Base-by-base conservation (phyloP, 2,113 vertebrate species). In the Tupaia tana region DNA sequence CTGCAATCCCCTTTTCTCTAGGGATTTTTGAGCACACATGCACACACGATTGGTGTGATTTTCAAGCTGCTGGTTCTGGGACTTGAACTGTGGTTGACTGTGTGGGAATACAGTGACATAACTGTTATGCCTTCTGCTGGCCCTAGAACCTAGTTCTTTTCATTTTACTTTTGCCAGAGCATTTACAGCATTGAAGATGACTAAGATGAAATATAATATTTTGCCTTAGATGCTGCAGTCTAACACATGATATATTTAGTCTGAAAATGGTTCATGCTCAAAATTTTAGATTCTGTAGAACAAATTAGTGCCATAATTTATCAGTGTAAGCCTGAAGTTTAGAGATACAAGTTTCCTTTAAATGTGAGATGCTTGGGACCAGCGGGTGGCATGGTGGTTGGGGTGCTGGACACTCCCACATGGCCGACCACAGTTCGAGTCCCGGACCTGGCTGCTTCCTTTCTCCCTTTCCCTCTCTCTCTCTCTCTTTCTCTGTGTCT, bases 281-380 rank as follows among this genome's bases (percentile, higher is more conserved):
- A 84, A 92, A 89, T 86, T 82, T 96, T 91, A 94, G 94, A 75
- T 86, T 94, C 83, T 87, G 10, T 91, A 77, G 95, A 91, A 92
- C 93, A 91, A 96, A 91, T 96, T 94, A 89, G 75, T 93, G 71
- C 56, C 1, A 3, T 95, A 96, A 89, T 97, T 95, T 93, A 92
- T 96, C 93, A 91, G 34, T 87, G 52, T 90, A 80, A 82, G 59
- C 66, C 75, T 94, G 71, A 95, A 91, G 77, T 97, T 97, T 94
- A 71, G 67, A 92, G 84, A 89, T 96, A 92, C 94, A 93, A 75
- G 86, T 96, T 96, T 89, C 71, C 84, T 94, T 96, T 84, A 94
- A 93, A 71, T 84, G 86, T 61, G 89, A 94, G 80, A 87, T 95
- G 74, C 61, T 93, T 96, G n/a, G n/a, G n/a, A n/a, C n/a, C n/a